phyloP scores from a whole-genome alignment of 2,113 vertebrate genomes.

The Collichthys lucidus region DNA sequence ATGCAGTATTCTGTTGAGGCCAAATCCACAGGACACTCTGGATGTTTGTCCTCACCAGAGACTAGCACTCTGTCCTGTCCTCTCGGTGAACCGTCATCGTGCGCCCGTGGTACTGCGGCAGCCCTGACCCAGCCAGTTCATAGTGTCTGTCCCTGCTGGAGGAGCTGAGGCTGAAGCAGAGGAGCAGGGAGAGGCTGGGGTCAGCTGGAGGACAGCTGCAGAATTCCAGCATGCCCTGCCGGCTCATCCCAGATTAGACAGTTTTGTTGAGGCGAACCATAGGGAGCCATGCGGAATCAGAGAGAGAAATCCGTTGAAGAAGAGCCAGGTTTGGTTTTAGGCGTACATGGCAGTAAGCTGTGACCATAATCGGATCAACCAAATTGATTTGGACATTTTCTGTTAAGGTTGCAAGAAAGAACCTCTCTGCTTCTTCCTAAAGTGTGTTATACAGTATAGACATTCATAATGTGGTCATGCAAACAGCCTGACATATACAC shows the following conservation, averaged over 20 bases:
- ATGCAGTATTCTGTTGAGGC: neutral
- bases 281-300: slow-evolving; percentile 15
- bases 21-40: slow-evolving; percentile 26
- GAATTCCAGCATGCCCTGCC: slow-evolving; percentile 39
- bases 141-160: slow-evolving; percentile 30
- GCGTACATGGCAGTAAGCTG: neutral
- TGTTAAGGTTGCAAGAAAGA: neutral
- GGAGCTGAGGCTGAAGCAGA: slow-evolving; percentile 39
- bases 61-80: slow-evolving; percentile 59
- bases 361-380: neutral
- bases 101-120: slow-evolving; percentile 36
- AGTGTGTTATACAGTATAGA: neutral
- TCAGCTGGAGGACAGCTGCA: slow-evolving; percentile 63
- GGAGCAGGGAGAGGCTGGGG: slow-evolving; percentile 40
- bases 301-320: neutral
- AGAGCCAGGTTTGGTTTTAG: slow-evolving; percentile 6
- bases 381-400: neutral
- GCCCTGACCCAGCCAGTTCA: slow-evolving; percentile 32
- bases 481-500: neutral
- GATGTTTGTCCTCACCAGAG: slow-evolving; percentile 25
- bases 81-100: slow-evolving; percentile 51
- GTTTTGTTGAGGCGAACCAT: slow-evolving; percentile 32
- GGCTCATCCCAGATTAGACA: slow-evolving; percentile 58
- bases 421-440: neutral
- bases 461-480: neutral